Evolutionary conservation across 2,797 vertebrate genomes (phyloP).

Genomic region (Acanthis flammea): DNA sequence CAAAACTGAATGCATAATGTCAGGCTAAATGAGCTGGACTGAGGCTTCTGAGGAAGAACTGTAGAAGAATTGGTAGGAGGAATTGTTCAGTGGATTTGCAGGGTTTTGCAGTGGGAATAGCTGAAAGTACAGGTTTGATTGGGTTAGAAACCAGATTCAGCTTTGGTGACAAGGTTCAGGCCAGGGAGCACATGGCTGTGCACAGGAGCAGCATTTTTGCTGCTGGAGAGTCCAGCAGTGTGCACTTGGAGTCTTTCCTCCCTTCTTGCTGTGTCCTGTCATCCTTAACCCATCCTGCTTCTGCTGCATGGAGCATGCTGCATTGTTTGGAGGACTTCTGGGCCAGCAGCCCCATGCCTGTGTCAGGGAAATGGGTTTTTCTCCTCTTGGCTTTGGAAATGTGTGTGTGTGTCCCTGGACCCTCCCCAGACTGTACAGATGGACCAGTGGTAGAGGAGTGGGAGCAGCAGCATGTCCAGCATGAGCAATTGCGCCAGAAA

Average conservation of each 20-base stretch:
- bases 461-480: slow-evolving; percentile 40
- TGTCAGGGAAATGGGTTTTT: not conserved
- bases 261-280: not conserved
- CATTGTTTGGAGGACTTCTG: not conserved
- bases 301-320: not conserved
- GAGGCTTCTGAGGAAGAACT: not conserved
- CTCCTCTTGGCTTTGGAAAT: not conserved
- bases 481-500: slow-evolving; percentile 15
- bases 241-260: not conserved
- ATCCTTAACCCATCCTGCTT: not conserved
- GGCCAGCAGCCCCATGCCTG: not conserved
- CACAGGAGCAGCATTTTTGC: not conserved
- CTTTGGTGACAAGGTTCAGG: not conserved
- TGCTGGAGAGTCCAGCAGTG: not conserved
- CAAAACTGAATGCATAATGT: not conserved
- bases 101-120: not conserved
- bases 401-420: slow-evolving; percentile 42
- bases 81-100: not conserved
- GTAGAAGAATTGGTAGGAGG: not conserved
- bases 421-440: slow-evolving; percentile 37
- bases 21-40: not conserved
- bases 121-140: not conserved
- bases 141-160: not conserved
- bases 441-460: slow-evolving; percentile 38
- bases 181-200: not conserved